Base-by-base conservation (phyloP, 2,888 invertebrate genomes). In the Temnothorax unifasciatus region DNA sequence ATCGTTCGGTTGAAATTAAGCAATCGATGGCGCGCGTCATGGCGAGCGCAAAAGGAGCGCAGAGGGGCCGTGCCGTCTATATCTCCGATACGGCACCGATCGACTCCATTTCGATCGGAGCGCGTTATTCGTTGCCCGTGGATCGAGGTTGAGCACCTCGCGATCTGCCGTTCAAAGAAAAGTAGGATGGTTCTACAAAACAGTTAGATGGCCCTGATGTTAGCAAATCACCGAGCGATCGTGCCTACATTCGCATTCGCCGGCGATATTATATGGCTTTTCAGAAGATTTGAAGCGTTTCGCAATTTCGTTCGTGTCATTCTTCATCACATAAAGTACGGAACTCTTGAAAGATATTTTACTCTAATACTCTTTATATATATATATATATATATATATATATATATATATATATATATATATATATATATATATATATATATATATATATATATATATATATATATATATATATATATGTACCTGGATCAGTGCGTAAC, bases 151-250 rank as follows among this genome's bases (percentile, higher is more conserved):
- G 79, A 81, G 59, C 47, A 81, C 59, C 68, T 77, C 50, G 18
- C 44, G 69, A 73, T 76, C 66, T 34, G 52, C 74, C 69, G 47
- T 87, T 41, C 63, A 77, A 84, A 82, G 89, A 89, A 88, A 89
- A 89, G 89, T 89, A 89, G 89, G 90, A 89, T 90, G 88, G 74
- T 83, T 89, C 88, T 89, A 86, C 83, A 83, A 89, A 89, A 89
- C 89, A 89, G 90, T 90, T 89, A 89, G 90, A 87, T 89, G 90
- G 85, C 89, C 88, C 88, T 90, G 90, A 90, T 90, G 88, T 85
- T 89, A 82, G 88, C 83, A 87, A 90, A 89, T 90, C 83, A 88
- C 79, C 79, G 61, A 83, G 79, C 82, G 66, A 82, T 82, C 83
- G 29, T 71, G 73, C 69, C 88, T 85, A 85, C 85, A 86, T 83